Conservation (phyloP, 2,797 vertebrate genomes). For the Pangasius sanitwongsei region DNA sequence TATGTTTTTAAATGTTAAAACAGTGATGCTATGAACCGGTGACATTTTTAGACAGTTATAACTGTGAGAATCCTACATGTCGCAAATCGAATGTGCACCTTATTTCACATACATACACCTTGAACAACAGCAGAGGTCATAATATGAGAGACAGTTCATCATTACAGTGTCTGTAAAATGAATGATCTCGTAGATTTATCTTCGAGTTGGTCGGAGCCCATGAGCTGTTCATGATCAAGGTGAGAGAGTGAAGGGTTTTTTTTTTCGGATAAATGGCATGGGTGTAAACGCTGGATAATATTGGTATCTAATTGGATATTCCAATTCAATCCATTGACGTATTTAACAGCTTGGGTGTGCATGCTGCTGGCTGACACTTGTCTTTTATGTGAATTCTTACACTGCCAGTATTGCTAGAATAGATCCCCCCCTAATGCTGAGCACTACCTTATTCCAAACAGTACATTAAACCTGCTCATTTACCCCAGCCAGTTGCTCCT, state of each 20-base stretch:
- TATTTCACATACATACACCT: not conserved
- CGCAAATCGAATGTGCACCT: no score
- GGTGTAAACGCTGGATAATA: not conserved
- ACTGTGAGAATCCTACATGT: not conserved
- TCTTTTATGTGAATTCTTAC: not conserved
- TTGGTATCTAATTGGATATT: not conserved
- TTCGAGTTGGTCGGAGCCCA: not conserved
- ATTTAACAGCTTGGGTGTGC: not conserved
- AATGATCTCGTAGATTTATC: not conserved
- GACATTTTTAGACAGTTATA: not conserved
- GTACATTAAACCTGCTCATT: slow-evolving; percentile 34
- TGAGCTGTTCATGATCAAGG: not conserved
- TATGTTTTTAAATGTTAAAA: not conserved
- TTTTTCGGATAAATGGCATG: not conserved
- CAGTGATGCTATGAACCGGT: not conserved
- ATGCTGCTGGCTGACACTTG: not conserved
- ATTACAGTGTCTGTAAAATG: not conserved
- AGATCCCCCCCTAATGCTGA: not conserved
- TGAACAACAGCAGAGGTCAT: not conserved
- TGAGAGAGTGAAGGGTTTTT: not conserved
- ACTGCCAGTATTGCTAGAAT: not conserved
- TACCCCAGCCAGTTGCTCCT: not conserved
- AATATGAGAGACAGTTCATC: not conserved
- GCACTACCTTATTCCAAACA: slow-evolving; percentile 5
- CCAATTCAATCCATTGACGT: not conserved